phyloP scores from a whole-genome alignment of 2,113 vertebrate genomes.

The Scomber scombrus region DNA sequence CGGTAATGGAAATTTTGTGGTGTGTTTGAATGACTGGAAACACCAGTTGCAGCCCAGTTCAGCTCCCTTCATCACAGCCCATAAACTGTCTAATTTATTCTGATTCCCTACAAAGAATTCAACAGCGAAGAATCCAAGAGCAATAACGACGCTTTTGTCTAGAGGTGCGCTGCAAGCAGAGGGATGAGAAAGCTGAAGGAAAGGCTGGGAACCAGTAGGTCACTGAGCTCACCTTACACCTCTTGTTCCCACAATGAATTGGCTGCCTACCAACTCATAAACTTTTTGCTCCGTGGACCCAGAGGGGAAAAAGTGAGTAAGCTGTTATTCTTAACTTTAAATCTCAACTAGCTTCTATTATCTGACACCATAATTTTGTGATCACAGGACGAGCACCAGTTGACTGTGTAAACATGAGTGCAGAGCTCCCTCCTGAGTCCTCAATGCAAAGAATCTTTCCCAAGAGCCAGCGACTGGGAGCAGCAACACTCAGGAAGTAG shows the following conservation, averaged over 20 bases:
- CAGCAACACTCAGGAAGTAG: slow-evolving; percentile 3
- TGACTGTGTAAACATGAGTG: slow-evolving; percentile 65
- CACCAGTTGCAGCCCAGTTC: slow-evolving; percentile 30
- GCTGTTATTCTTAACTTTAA: slow-evolving; percentile 76
- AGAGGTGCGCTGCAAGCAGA: slow-evolving; percentile 55
- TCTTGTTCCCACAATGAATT: slow-evolving; percentile 74
- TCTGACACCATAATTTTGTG: slow-evolving; percentile 57
- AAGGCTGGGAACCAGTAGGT: slow-evolving; percentile 77
- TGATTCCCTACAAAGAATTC: slow-evolving; percentile 62
- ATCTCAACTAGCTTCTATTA: slow-evolving; percentile 64
- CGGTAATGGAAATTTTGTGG: slow-evolving; percentile 32
- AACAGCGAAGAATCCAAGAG: slow-evolving; percentile 50
- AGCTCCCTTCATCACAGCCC: slow-evolving; percentile 49
- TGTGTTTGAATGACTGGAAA: slow-evolving; percentile 53
- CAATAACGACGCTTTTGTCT: slow-evolving; percentile 82
- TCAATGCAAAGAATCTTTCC: slow-evolving; percentile 69
- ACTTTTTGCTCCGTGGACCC: slow-evolving; percentile 44
- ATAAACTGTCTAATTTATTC: slow-evolving; percentile 71
- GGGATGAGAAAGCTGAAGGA: slow-evolving; percentile 71
- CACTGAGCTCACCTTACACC: slow-evolving; percentile 75
- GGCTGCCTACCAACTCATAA: slow-evolving; percentile 59
- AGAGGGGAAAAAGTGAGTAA: slow-evolving; percentile 57
- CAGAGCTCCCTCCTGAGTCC: slow-evolving; percentile 66
- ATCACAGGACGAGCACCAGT: slow-evolving; percentile 58
- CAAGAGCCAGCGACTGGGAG: slow-evolving; percentile 49